Evolutionary conservation across 2,888 invertebrate species (phyloP).

Genomic region (Drosophila pegasa): DNA sequence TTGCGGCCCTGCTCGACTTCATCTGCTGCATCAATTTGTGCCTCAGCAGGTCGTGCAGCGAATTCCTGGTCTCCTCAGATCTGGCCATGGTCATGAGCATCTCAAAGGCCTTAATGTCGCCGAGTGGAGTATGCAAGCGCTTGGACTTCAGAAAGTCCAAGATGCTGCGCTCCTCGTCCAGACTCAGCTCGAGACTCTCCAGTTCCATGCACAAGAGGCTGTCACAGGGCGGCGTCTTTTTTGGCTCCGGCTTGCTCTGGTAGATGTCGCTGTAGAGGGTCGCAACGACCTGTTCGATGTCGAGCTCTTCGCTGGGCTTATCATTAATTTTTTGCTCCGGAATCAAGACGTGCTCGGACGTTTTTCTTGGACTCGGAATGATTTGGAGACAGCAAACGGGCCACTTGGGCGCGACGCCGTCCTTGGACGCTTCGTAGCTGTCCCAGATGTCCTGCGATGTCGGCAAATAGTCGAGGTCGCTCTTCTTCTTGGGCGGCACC

Average conservation of each 20-base stretch:
- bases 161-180: slow-evolving; percentile 28
- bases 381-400: slow-evolving; percentile 17
- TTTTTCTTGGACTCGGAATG: too few relatives aligned
- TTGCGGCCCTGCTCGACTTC: neutral
- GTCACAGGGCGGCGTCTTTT: too few relatives aligned
- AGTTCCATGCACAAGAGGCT: neutral
- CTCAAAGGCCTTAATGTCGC: slow-evolving; percentile 33
- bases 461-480: slow-evolving; percentile 1
- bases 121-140: slow-evolving; percentile 8
- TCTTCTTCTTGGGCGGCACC: neutral
- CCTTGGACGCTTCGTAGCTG: slow-evolving; percentile 1
- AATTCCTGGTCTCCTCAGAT: neutral
- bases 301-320: too few relatives aligned
- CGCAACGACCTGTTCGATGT: neutral
- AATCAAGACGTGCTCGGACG: neutral
- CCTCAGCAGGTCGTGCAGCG: slow-evolving; percentile 10
- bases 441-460: slow-evolving; percentile 36
- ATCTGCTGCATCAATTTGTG: neutral
- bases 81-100: slow-evolving; percentile 7
- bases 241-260: rapidly evolving
- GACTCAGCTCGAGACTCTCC: slow-evolving; percentile 5
- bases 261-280: neutral
- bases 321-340: neutral
- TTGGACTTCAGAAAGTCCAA: slow-evolving; percentile 22
- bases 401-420: slow-evolving; percentile 15